A percentile compares a stretch with the other conserved stretches of the same genome.
Conservation (phyloP, 2,888 invertebrate genomes). For the Acronicta alni region DNA sequence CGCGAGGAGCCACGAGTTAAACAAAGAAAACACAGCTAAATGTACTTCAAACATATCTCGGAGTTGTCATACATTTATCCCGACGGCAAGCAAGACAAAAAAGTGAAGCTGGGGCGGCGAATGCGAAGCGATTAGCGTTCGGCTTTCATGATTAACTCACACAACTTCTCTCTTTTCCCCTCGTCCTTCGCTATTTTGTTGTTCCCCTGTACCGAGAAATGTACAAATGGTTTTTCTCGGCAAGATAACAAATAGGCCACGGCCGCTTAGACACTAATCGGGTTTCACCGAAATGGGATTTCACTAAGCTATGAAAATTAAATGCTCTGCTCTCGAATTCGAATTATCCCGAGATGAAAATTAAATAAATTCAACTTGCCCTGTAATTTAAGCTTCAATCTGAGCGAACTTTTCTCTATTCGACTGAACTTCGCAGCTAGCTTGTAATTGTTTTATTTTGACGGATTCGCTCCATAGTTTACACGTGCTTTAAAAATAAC, state of each 20-base stretch:
- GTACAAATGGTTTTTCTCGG: constrained; percentile 66
- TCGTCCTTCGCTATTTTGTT: constrained; percentile 59
- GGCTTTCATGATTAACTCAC: constrained; percentile 78
- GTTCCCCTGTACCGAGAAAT: constrained; percentile 56
- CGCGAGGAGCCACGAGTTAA: constrained; percentile 29
- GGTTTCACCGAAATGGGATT: constrained; percentile 77
- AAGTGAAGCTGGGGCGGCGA: constrained; percentile 64
- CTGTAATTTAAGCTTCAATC: constrained; percentile 73
- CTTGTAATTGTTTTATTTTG: constrained; percentile 52
- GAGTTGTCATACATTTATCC: constrained; percentile 61
- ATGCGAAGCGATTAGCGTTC: constrained; percentile 70
- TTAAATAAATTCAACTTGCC: constrained; percentile 75
- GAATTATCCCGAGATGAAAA: constrained; percentile 76
- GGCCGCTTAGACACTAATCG: constrained; percentile 78
- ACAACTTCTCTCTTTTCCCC: constrained; percentile 65
- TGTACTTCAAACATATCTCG: constrained; percentile 61
- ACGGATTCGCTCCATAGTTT: constrained; percentile 30
- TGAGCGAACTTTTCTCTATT: constrained; percentile 67
- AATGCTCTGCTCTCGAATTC: constrained; percentile 75
- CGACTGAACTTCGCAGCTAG: constrained; percentile 60
- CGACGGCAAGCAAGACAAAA: constrained; percentile 68
- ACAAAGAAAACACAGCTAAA: constrained; percentile 53
- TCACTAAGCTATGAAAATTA: constrained; percentile 80
- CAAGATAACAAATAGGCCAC: constrained; percentile 79
- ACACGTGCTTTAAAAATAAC: constrained; percentile 15